Conservation (phyloP, 2,113 vertebrate species). For the Thamnaconus septentrionalis region DNA sequence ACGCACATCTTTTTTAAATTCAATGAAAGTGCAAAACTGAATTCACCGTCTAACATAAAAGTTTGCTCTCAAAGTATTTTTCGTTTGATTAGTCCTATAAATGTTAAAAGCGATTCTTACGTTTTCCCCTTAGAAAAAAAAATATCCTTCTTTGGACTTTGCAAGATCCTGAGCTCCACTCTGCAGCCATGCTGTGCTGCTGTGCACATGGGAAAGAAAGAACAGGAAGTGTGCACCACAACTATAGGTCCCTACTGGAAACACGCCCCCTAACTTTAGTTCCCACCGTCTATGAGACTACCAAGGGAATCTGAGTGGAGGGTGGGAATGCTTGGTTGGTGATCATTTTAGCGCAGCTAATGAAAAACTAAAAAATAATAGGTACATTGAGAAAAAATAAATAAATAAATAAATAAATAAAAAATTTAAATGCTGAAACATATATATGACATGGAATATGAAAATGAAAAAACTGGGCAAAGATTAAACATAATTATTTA, state of each 20-base stretch:
- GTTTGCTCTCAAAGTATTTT: background rate
- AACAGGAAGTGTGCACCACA: slow-evolving; percentile 10
- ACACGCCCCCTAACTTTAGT: slow-evolving; percentile 31
- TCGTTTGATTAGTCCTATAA: background rate
- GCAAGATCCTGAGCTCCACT: background rate
- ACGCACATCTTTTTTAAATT: too few relatives aligned
- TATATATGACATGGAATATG: too few relatives aligned
- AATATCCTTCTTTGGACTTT: background rate
- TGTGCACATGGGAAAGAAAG: slow-evolving; percentile 21
- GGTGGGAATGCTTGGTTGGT: too few relatives aligned
- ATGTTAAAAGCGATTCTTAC: slow-evolving; percentile 27
- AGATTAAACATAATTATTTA: too few relatives aligned
- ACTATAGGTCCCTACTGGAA: slow-evolving; percentile 32
- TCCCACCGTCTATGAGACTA: slow-evolving; percentile 40
- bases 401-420: background rate
- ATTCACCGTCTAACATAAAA: background rate
- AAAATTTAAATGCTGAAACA: too few relatives aligned
- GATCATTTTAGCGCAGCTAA: background rate
- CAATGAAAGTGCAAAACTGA: background rate
- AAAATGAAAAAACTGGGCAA: too few relatives aligned
- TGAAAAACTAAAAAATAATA: background rate
- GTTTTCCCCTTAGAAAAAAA: slow-evolving; percentile 13
- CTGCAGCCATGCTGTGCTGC: slow-evolving; percentile 34
- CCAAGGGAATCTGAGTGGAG: too few relatives aligned
- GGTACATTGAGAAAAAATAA: background rate